A percentile compares a stretch with the other conserved stretches of the same genome.
These are phyloP conservation scores for Acrobasis suavella DNA, from an alignment of 2,888 invertebrate species.

Conservation along the genomic window DNA sequence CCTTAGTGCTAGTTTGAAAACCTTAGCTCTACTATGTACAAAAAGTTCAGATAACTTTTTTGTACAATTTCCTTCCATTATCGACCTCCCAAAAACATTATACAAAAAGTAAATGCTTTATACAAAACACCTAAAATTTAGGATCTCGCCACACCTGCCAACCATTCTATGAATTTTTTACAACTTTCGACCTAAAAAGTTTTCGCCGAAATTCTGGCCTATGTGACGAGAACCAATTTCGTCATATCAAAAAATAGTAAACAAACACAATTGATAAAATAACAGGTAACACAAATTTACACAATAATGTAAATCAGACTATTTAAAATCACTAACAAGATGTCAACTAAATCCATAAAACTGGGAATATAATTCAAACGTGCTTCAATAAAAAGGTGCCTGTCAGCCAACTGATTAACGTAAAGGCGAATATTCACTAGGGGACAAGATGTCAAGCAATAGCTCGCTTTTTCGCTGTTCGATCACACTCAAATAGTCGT, in stretches of 20 bases:
- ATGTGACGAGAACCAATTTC: slow-evolving; percentile 11
- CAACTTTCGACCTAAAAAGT: too few species aligned
- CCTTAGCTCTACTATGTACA: slow-evolving; percentile 49
- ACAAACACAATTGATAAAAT: slow-evolving; percentile 56
- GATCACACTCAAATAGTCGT: too few species aligned
- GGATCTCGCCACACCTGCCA: too few species aligned
- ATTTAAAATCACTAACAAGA: slow-evolving; percentile 68
- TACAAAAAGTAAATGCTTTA: slow-evolving; percentile 44
- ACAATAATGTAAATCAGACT: slow-evolving; percentile 67
- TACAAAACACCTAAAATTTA: slow-evolving; percentile 34
- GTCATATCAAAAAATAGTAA: slow-evolving; percentile 32
- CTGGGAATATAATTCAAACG: slow-evolving; percentile 54
- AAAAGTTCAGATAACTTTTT: slow-evolving; percentile 74
- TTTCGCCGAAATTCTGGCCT: too few species aligned
- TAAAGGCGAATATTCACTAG: slow-evolving; percentile 29
- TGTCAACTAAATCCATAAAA: slow-evolving; percentile 60
- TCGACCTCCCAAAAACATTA: slow-evolving; percentile 29
- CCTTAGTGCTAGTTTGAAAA: slow-evolving; percentile 45
- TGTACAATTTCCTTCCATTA: slow-evolving; percentile 54
- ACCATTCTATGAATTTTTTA: too few species aligned
- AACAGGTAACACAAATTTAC: slow-evolving; percentile 62
- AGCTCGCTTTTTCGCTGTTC: background rate
- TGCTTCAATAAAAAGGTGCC: slow-evolving; percentile 66
- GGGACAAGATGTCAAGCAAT: background rate
- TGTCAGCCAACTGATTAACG: slow-evolving; percentile 41